Evolutionary conservation across 2,797 vertebrate species (phyloP), one percentile per base, ranked within the genome.

Genomic region (Orientallactaga sibirica): DNA sequence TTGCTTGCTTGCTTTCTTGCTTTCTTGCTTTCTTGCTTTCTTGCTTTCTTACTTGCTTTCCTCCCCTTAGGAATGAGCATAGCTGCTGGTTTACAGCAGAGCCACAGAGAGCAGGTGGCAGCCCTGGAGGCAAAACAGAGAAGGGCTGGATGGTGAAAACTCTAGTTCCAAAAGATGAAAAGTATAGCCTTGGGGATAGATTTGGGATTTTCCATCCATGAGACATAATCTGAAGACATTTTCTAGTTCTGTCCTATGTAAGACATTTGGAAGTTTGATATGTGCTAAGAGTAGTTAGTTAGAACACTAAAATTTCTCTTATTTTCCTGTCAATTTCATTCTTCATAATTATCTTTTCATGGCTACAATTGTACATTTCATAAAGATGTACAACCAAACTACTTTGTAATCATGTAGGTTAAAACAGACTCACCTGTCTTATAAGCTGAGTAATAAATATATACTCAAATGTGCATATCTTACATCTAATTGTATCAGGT

Each of bases 271-370:
- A 79, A 87, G 82, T 84, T 80, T 37, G 77, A 66, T 82, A 4
- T 37, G 10, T 62, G 27, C 24, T 68, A 74, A 73, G 12, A 66
- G 41, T 37, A 48, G 24, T 20, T 68, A 68, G 41, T 20, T 68
- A 68, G 41, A 83, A 86, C 29, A 66, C 52, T 61, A 76, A 62
- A 71, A 27, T 74, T 3, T 86, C 79, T 85, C 88, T 33, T 77
- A 7, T 85, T 83, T 86, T 92, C 92, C 74, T 48, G 55, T 77
- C 85, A 91, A 52, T 0, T 62, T 81, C 52, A 29, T 74, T 84
- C 58, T 90, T 64, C 15, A 2, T 27, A 86, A 73, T 88, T 91
- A 91, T 43, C 52, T 76, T 76, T 82, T 88, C 58, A 77, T 77
- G 52, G 41, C 66, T 91, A 70, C 67, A 83, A 41, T 43, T 70